phyloP scores from a whole-genome alignment of 2,797 vertebrate species.

The Scyliorhinus canicula region DNA sequence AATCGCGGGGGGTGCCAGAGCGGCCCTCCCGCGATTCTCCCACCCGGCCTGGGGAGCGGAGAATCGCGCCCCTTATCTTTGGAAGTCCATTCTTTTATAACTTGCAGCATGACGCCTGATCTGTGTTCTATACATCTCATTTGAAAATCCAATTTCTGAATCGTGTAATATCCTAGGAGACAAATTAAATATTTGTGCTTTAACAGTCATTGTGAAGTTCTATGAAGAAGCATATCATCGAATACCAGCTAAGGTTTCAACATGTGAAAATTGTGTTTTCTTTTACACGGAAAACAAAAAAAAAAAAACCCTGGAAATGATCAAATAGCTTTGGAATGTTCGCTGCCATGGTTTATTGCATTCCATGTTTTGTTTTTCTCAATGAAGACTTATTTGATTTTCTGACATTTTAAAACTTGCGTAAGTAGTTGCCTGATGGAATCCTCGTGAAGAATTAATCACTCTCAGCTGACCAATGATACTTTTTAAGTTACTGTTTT shows the following conservation, averaged over 20 bases:
- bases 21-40: no score
- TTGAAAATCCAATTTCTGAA: slow-evolving; percentile 3
- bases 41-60: no score
- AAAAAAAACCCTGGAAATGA: background rate
- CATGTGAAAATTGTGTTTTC: background rate
- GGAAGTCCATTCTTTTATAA: no score
- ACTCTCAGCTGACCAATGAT: slow-evolving; percentile 19
- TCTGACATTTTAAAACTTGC: background rate
- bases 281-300: background rate
- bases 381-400: background rate
- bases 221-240: background rate
- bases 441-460: slow-evolving; percentile 28
- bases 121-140: background rate
- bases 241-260: background rate
- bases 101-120: no score
- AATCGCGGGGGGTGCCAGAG: no score
- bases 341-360: background rate
- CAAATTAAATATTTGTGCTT: background rate
- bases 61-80: no score
- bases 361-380: background rate
- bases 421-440: background rate
- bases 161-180: background rate
- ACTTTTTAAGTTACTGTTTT: background rate
- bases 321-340: background rate
- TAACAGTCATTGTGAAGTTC: background rate